phyloP scores from a whole-genome alignment of 2,113 vertebrate genomes.

The Balaenoptera acutorostrata region DNA sequence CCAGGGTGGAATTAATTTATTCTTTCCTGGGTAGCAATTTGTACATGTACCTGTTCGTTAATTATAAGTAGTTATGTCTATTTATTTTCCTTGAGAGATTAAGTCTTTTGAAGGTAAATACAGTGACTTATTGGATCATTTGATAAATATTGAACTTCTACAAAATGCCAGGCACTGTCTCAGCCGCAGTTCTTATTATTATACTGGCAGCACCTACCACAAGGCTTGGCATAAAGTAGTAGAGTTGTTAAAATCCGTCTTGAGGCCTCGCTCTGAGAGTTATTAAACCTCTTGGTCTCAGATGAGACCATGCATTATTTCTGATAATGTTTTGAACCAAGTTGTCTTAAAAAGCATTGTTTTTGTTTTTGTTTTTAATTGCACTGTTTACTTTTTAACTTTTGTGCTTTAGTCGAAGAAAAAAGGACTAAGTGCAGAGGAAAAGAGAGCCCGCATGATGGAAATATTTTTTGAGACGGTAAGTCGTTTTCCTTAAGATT shows the following conservation, averaged over 20 bases:
- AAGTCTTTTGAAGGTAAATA: background rate
- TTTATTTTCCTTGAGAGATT: background rate
- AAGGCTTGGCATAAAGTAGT: background rate
- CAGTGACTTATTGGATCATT: background rate
- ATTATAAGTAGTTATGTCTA: background rate
- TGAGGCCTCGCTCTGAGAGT: background rate
- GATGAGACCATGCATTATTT: background rate
- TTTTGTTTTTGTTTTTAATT: background rate
- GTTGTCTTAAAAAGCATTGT: background rate
- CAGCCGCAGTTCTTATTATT: background rate
- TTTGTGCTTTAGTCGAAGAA: slow-evolving; percentile 91
- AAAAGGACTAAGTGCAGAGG: slow-evolving; percentile 94
- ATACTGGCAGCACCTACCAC: background rate
- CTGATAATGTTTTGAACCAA: background rate
- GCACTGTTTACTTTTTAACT: background rate
- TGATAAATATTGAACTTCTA: slow-evolving; percentile 33
- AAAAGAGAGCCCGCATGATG: slow-evolving; percentile 97
- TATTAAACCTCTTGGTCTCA: background rate
- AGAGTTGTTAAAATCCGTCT: background rate
- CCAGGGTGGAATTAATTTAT: background rate
- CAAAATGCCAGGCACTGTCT: background rate
- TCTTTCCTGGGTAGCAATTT: background rate
- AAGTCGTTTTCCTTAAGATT: slow-evolving; percentile 72
- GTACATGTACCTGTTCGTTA: background rate
- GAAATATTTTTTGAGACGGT: slow-evolving; percentile 98